phyloP scores from a whole-genome alignment of 35 echinoderm and acorn worm genomes.

The Anneissia japonica region DNA sequence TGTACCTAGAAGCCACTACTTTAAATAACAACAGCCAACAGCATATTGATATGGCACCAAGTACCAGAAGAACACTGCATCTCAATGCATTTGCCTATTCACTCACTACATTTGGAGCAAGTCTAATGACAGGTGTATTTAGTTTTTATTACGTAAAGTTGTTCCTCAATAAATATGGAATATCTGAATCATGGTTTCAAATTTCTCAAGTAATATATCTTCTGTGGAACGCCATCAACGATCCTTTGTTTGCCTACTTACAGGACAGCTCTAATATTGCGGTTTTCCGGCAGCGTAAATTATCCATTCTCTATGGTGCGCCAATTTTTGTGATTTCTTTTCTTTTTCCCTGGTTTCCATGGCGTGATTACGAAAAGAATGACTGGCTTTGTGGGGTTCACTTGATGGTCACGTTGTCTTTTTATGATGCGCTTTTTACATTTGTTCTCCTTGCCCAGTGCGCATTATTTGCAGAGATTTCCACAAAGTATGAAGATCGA shows the following conservation, averaged over 20 bases:
- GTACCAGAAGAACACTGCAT: not conserved
- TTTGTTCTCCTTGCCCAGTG: slow-evolving; percentile 83
- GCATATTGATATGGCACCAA: not conserved
- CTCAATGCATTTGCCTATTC: slow-evolving; percentile 53
- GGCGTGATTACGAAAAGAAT: slow-evolving; percentile 50
- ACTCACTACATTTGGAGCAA: slow-evolving; percentile 45
- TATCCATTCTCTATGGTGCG: slow-evolving; percentile 68
- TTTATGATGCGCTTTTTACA: slow-evolving; percentile 82
- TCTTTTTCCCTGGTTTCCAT: slow-evolving; percentile 93
- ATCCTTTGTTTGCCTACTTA: slow-evolving; percentile 77
- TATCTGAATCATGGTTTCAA: slow-evolving; percentile 65
- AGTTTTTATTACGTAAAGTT: slow-evolving; percentile 82
- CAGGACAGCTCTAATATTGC: slow-evolving; percentile 66
- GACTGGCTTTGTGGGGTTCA: slow-evolving; percentile 75
- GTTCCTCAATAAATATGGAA: slow-evolving; percentile 51
- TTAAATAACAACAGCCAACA: no score
- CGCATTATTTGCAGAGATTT: slow-evolving; percentile 86
- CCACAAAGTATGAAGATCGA: slow-evolving; percentile 55
- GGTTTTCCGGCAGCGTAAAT: slow-evolving; percentile 39
- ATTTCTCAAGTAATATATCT: slow-evolving; percentile 53
- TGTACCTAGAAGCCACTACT: no score
- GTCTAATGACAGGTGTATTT: slow-evolving; percentile 54
- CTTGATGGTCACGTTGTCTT: slow-evolving; percentile 63
- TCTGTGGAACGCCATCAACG: slow-evolving; percentile 76
- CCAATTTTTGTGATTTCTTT: slow-evolving; percentile 65